These are phyloP conservation scores for Heteromormyrus szaboi DNA, from an alignment of 2,797 vertebrate species.

Conservation along the genomic window DNA sequence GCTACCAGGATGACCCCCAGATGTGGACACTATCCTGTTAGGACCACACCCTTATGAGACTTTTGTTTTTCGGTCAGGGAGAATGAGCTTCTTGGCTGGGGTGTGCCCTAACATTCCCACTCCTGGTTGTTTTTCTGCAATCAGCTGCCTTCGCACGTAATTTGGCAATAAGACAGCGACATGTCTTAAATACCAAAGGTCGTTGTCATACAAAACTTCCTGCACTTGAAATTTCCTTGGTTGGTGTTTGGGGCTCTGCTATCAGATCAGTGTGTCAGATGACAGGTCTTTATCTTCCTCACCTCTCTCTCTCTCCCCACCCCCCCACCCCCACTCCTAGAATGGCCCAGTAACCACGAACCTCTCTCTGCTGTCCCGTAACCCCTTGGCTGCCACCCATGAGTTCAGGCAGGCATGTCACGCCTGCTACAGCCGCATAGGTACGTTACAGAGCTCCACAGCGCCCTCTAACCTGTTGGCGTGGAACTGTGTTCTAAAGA, in stretches of 20 bases:
- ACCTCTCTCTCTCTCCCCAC: neutral
- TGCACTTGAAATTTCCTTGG: neutral
- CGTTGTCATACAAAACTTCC: neutral
- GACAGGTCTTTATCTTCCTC: neutral
- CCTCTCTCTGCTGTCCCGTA: slow-evolving; percentile 84
- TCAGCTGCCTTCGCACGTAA: neutral
- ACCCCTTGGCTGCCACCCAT: slow-evolving; percentile 84
- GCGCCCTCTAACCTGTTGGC: neutral
- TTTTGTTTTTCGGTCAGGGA: neutral
- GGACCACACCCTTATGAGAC: neutral
- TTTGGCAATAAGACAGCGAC: neutral
- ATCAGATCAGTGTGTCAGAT: neutral
- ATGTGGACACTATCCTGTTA: no score
- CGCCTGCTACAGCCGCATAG: slow-evolving; percentile 92
- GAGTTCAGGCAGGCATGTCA: slow-evolving; percentile 94
- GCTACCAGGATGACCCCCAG: neutral
- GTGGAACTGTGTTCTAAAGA: neutral
- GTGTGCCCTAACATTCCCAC: neutral
- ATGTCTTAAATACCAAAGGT: neutral
- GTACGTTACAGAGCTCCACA: slow-evolving; percentile 50
- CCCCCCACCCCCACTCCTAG: slow-evolving; percentile 34
- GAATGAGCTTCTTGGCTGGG: neutral
- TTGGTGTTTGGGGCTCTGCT: neutral
- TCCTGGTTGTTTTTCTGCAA: neutral
- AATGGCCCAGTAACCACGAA: slow-evolving; percentile 69